Evolutionary conservation across 2,113 vertebrate species (phyloP), one percentile per base, ranked within the genome.

Genomic region (Psilopsiagon aymara): DNA sequence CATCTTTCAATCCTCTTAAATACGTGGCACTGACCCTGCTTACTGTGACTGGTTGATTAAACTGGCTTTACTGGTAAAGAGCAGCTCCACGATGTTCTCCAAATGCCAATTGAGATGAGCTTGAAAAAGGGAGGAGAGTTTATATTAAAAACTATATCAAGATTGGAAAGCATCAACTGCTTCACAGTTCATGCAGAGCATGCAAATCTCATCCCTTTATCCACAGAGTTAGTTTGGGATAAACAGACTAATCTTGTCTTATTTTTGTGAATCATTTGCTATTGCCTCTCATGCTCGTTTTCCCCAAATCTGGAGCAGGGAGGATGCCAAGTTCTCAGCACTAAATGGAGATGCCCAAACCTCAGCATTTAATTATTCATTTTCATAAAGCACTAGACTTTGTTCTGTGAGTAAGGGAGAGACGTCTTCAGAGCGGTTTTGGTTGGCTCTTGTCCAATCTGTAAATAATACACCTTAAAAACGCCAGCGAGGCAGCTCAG

Each of bases 311-410:
- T 74, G 88, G 77, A 55, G 41, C 88, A 64, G 67, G 9, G 59
- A 11, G 13, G 68, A 53, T 68, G 64, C 79, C 94, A 86, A 88
- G 79, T 86, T 93, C 87, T 78, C 82, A 71, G 88, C 60, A 80
- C 51, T 69, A 92, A 87, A 57, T 23, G 41, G 80, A 93, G 94
- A 80, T 70, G 71, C 51, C 88, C 87, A 95, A 78, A 90, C 73
- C 88, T 94, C 92, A 81, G 85, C 59, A 86, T 76, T 93, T 80
- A 91, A 83, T 92, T 92, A 76, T 59, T 94, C 43, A 77, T 96
- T 83, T 93, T 93, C 80, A 59, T 37, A 81, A 80, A 92, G 70
- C 62, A 49, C 57, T 11, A 41, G 79, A 46, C 82, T 91, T 83
- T 76, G 77, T 63, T 88, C 94, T 79, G 35, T 33, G 49, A 80